A percentile compares a stretch with the other conserved stretches of the same genome.
Evolutionary conservation across 2,888 invertebrate species (phyloP).

Genomic region (Slavum lentiscoides): DNA sequence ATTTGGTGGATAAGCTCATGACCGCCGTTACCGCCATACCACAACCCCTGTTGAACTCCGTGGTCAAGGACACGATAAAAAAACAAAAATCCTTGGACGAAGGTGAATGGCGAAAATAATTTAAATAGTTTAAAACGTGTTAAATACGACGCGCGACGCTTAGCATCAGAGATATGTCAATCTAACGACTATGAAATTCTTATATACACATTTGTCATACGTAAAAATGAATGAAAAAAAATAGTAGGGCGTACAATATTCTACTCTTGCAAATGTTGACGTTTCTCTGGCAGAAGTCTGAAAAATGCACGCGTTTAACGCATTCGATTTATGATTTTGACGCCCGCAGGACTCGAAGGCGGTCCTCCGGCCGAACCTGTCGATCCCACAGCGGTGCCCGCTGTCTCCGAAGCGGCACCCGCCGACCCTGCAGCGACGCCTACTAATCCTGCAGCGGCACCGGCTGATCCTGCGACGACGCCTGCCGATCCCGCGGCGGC

Average conservation of each 20-base stretch:
- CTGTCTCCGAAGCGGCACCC: conserved; percentile 47
- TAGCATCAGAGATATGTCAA: no score
- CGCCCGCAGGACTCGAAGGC: conserved; percentile 51
- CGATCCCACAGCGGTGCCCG: background rate
- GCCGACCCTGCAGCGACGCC: conserved; percentile 28
- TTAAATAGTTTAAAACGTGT: no score
- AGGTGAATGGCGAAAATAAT: conserved; percentile 26
- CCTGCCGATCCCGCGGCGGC: conserved; percentile 46
- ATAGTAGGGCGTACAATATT: no score
- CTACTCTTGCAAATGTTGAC: no score
- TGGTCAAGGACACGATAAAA: conserved; percentile 58
- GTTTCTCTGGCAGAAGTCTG: no score
- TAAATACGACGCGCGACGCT: no score
- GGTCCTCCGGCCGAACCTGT: conserved; percentile 55
- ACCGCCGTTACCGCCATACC: conserved; percentile 57
- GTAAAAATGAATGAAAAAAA: no score
- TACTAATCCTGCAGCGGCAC: conserved; percentile 48
- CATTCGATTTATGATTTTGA: no score
- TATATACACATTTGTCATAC: no score
- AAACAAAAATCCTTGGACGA: conserved; percentile 56
- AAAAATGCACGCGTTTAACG: no score
- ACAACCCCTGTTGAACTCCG: conserved; percentile 57
- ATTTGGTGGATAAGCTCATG: conserved; percentile 57
- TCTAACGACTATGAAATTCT: no score
- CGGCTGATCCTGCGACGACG: conserved; percentile 29